phyloP scores from a whole-genome alignment of 2,888 invertebrate genomes.

The Mellilla xanthometata region DNA sequence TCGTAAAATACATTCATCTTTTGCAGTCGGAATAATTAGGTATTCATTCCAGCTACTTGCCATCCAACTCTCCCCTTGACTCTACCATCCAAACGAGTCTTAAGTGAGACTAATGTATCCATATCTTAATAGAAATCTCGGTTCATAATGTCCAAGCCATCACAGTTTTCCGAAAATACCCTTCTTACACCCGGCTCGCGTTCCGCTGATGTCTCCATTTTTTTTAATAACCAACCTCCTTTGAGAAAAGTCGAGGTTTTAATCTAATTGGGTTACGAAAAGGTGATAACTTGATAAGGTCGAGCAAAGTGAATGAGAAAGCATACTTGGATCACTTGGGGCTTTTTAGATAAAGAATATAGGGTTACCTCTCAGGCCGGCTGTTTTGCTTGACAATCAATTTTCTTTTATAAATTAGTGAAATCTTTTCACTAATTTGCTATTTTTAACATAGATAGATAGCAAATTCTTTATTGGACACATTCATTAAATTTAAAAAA shows the following conservation, averaged over 20 bases:
- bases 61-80: neutral
- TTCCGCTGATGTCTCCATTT: conserved; percentile 65
- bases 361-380: no score
- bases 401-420: no score
- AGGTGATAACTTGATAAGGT: conserved; percentile 16
- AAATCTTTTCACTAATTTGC: no score
- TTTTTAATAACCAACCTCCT: conserved; percentile 64
- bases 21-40: no score
- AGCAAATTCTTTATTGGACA: no score
- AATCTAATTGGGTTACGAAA: conserved; percentile 37
- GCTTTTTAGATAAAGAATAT: no score
- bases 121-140: conserved; percentile 80
- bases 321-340: no score
- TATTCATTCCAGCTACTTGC: neutral
- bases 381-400: no score
- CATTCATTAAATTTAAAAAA: no score
- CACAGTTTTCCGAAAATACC: conserved; percentile 73
- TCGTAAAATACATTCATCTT: neutral
- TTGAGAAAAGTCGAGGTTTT: conserved; percentile 47
- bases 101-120: conserved; percentile 70
- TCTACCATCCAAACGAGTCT: conserved; percentile 41
- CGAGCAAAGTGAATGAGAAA: conserved; percentile 18
- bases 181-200: conserved; percentile 50
- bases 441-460: no score
- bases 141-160: conserved; percentile 76